Evolutionary conservation across 2,888 invertebrate species (phyloP), one percentile per base, ranked within the genome.

Genomic region (Teinopalpus imperialis): DNA sequence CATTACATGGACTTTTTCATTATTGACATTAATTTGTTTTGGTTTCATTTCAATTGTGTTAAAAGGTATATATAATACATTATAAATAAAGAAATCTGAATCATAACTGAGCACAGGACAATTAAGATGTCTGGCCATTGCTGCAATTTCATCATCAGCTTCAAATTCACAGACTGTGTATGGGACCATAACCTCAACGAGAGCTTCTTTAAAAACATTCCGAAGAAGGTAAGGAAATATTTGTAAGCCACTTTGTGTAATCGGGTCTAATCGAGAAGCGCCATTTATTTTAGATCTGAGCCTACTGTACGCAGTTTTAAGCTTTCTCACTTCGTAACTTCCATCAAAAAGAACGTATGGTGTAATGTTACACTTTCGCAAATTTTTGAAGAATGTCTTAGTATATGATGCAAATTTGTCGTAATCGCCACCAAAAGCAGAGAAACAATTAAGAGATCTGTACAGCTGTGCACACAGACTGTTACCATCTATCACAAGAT

Each of bases 81-180:
- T 94, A 75, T 94, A 96, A 53, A 98, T 93, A 65, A 93, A 97
- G 80, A 97, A 98, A 81, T 98, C 98, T 0, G 98, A 98, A 78
- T 98, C 98, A 58, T 94, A 95, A 64, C 97, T 97, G 2, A 98
- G 73, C 1, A 98, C 94, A 0, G 98, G 97, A 61, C 97, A 97
- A 24, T 93, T 87, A 1, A 97, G 81, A 43, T 92, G 89, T 53
- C 93, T 91, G 0, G 97, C 95, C 56, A 98, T 75, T 0, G 93
- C 92, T 0, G 97, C 97, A 42, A 97, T 93, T 64, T 96, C 94
- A 56, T 93, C 93, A 71, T 98, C 98, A 1, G 97, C 97, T 78
- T 98, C 98, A 73, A 94, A 96, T 56, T 94, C 92, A 65, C 96
- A 94, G 39, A 95, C 91, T 31, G 93, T 93, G 50, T 92, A 90